Evolutionary conservation across 2,113 vertebrate species (phyloP).

Genomic region (Setophaga kirtlandii): DNA sequence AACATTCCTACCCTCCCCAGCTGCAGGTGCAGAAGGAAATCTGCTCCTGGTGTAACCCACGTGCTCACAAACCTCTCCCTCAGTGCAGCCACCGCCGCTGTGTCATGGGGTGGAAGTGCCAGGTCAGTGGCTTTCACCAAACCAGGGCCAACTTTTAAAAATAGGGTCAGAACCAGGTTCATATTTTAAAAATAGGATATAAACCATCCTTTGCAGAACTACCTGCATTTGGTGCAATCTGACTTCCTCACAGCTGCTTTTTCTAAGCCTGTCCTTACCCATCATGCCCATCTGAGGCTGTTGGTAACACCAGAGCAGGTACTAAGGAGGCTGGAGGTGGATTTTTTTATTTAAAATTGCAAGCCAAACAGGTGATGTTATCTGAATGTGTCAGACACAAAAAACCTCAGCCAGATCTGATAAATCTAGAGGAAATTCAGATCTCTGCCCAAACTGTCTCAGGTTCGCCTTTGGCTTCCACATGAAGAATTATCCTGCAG

Average conservation of each 20-base stretch:
- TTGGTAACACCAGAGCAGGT: neutral
- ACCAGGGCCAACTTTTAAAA: neutral
- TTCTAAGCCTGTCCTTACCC: neutral
- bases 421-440: neutral
- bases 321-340: neutral
- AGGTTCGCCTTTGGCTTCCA: neutral
- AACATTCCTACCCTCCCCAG: neutral
- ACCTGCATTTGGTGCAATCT: no score
- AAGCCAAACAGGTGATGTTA: neutral
- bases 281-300: rapidly evolving
- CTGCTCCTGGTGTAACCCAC: rapidly evolving
- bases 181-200: neutral
- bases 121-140: neutral
- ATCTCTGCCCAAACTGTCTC: neutral
- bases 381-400: neutral
- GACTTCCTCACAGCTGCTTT: neutral
- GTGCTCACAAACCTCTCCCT: neutral
- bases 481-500: neutral
- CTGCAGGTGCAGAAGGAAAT: neutral
- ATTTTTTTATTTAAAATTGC: neutral
- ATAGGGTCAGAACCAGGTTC: neutral
- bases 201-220: neutral
- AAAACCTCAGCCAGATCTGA: neutral
- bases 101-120: neutral
- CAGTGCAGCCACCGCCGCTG: rapidly evolving